A percentile compares a stretch with the other conserved stretches of the same genome.
These are phyloP conservation scores for Neosalanx taihuensis DNA, from an alignment of 2,797 vertebrate species.

Conservation along the genomic window DNA sequence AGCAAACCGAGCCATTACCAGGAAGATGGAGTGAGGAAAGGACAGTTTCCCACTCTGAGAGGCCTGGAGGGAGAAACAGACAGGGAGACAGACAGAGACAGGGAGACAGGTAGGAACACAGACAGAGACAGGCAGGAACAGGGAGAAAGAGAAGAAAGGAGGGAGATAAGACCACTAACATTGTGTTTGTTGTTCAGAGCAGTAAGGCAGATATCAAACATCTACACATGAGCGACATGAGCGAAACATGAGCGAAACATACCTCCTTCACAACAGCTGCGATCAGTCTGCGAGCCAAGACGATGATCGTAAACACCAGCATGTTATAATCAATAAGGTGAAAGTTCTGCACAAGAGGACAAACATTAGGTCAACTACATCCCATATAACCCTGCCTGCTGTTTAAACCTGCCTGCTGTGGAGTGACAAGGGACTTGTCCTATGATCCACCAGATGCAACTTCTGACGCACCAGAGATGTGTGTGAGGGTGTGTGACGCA, in stretches of 20 bases:
- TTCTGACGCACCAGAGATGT: too few relatives aligned
- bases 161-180: too few relatives aligned
- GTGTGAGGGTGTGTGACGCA: too few relatives aligned
- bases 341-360: conserved; percentile 83
- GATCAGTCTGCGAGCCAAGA: conserved; percentile 92
- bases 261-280: conserved; percentile 96
- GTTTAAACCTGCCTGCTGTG: background rate
- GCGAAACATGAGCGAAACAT: conserved; percentile 37
- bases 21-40: conserved; percentile 88
- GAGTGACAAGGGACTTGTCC: background rate
- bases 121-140: background rate
- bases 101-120: background rate
- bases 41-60: conserved; percentile 93
- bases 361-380: background rate
- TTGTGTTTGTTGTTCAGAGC: too few relatives aligned
- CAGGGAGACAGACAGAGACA: background rate
- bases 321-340: conserved; percentile 99
- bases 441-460: too few relatives aligned
- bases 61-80: conserved; percentile 68
- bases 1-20: conserved; percentile 92
- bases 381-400: background rate
- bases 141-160: too few relatives aligned
- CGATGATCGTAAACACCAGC: conserved; percentile 91
- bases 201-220: too few relatives aligned
- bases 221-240: background rate